Conservation (phyloP, 2,797 vertebrate species). For the Pachyuromys duprasi region DNA sequence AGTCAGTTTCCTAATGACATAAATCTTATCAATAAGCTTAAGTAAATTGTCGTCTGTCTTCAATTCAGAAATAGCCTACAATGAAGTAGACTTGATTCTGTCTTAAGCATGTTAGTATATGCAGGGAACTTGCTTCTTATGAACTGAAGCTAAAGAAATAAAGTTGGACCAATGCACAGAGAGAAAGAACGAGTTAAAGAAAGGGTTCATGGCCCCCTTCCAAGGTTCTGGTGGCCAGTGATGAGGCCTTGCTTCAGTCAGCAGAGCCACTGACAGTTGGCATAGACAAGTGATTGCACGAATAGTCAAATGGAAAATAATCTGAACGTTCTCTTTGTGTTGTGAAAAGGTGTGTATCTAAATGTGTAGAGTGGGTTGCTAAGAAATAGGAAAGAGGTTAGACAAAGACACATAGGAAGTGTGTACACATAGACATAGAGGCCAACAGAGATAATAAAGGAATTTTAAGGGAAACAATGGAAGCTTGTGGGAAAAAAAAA, state of each 20-base stretch:
- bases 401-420: not conserved
- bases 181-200: not conserved
- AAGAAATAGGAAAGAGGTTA: not conserved
- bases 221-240: not conserved
- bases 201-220: not conserved
- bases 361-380: not conserved
- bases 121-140: not conserved
- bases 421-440: not conserved
- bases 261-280: not conserved
- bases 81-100: not conserved
- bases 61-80: not conserved
- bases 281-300: not conserved
- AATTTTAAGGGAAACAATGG: not conserved
- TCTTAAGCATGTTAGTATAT: not conserved
- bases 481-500: not conserved
- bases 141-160: slow-evolving; percentile 30
- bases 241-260: not conserved
- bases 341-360: not conserved
- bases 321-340: not conserved
- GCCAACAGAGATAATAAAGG: slow-evolving; percentile 30
- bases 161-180: not conserved
- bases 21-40: not conserved
- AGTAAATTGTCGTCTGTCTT: not conserved
- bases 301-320: not conserved
- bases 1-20: slow-evolving; percentile 30